These are phyloP conservation scores for Scleropages formosus DNA, from an alignment of 2,797 vertebrate species.

Conservation along the genomic window DNA sequence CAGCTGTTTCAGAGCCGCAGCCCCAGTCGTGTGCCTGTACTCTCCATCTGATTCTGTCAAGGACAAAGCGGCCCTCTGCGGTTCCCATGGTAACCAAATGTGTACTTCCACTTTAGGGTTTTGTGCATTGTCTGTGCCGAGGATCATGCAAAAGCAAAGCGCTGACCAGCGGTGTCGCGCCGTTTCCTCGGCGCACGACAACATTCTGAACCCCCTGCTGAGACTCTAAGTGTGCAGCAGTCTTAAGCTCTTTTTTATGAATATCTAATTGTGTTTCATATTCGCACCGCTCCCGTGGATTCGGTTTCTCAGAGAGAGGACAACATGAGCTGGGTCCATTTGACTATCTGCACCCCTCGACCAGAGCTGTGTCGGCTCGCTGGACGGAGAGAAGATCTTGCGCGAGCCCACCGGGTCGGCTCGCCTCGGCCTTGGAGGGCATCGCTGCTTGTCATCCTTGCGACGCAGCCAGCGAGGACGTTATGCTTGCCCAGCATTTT, in stretches of 20 bases:
- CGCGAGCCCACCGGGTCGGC: not conserved
- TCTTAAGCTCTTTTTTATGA: not conserved
- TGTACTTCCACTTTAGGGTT: slow-evolving; percentile 50
- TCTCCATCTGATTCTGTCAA: slow-evolving; percentile 56
- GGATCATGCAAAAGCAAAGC: slow-evolving; percentile 27
- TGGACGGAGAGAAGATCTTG: not conserved
- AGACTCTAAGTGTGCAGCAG: slow-evolving; percentile 15
- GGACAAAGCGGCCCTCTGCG: slow-evolving; percentile 54
- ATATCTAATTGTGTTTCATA: slow-evolving; percentile 1
- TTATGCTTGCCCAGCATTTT: not conserved
- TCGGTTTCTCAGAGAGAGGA: not conserved
- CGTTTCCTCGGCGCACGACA: slow-evolving; percentile 17
- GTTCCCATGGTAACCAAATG: slow-evolving; percentile 65
- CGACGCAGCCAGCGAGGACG: not conserved
- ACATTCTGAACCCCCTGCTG: slow-evolving; percentile 29
- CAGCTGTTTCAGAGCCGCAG: slow-evolving; percentile 39
- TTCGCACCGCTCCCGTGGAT: not conserved
- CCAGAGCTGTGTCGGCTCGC: not conserved
- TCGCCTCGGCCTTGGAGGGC: not conserved
- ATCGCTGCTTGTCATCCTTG: not conserved
- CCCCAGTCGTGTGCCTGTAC: slow-evolving; percentile 24
- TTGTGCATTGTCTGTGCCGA: slow-evolving; percentile 35
- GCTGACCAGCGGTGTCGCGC: slow-evolving; percentile 29
- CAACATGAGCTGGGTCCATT: not conserved
- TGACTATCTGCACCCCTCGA: not conserved